A percentile compares a stretch with the other conserved stretches of the same genome.
These are phyloP conservation scores for Myoxocephalus aenaeus DNA, from an alignment of 2,797 vertebrate species.

Conservation along the genomic window DNA sequence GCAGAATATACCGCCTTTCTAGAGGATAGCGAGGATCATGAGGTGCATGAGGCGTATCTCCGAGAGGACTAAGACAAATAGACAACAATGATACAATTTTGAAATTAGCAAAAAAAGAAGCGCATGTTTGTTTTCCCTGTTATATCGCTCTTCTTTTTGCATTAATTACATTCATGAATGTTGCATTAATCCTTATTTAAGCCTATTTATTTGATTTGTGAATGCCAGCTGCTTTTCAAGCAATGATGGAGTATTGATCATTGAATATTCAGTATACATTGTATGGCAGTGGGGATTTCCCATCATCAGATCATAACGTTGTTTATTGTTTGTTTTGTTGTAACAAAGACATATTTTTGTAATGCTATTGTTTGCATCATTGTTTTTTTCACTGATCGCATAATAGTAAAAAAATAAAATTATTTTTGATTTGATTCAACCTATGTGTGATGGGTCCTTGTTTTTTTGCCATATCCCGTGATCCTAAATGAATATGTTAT, in stretches of 20 bases:
- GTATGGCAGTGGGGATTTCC: not conserved
- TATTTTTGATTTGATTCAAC: not conserved
- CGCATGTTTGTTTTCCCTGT: not conserved
- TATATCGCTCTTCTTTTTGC: not conserved
- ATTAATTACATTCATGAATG: not conserved
- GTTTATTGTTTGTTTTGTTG: conserved; percentile 4
- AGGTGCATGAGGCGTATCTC: conserved; percentile 91
- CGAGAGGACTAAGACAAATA: conserved; percentile 89
- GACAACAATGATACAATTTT: too few relatives aligned
- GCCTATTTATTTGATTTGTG: conserved; percentile 62
- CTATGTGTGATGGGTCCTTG: not conserved
- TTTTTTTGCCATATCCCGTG: not conserved
- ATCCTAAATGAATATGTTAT: not conserved
- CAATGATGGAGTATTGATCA: not conserved
- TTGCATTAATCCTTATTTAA: conserved; percentile 45
- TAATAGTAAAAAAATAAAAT: conserved; percentile 7
- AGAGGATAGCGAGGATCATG: conserved; percentile 75
- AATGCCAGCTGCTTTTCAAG: conserved; percentile 8
- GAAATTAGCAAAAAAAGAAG: not conserved
- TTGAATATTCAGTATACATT: not conserved
- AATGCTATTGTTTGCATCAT: not conserved
- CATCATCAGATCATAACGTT: not conserved
- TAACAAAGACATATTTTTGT: not conserved
- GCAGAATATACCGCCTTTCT: conserved; percentile 77
- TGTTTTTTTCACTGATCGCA: not conserved